Conservation (phyloP, 2,113 vertebrate species). For the Desmodus rotundus region DNA sequence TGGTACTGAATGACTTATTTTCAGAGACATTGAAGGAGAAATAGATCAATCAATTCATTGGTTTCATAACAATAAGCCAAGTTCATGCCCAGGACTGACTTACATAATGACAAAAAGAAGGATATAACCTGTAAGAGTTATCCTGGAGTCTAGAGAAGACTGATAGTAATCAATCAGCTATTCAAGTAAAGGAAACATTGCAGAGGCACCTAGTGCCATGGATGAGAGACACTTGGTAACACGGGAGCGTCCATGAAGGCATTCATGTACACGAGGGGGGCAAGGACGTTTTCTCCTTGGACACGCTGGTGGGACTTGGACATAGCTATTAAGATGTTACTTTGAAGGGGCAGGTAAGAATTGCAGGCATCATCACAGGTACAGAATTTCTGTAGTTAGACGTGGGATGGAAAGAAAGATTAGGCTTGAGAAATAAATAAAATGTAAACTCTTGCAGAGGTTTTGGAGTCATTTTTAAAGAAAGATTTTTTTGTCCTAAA, state of each 20-base stretch:
- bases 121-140: background rate
- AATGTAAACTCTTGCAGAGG: background rate
- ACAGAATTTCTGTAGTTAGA: background rate
- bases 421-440: background rate
- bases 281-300: background rate
- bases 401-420: background rate
- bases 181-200: background rate
- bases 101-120: background rate
- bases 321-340: background rate
- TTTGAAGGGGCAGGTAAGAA: background rate
- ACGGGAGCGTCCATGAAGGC: rapidly evolving
- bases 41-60: background rate
- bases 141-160: background rate
- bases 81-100: background rate
- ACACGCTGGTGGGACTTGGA: background rate
- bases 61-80: background rate
- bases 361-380: background rate
- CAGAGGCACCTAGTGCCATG: background rate
- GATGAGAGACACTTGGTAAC: background rate
- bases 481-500: background rate
- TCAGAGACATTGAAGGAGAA: background rate
- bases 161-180: background rate
- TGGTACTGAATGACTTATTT: background rate
- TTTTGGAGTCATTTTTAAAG: background rate
- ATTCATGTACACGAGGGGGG: background rate